Evolutionary conservation across 2,113 vertebrate genomes (phyloP), one percentile per base, ranked within the genome.

Genomic region (Polypterus bichir): DNA sequence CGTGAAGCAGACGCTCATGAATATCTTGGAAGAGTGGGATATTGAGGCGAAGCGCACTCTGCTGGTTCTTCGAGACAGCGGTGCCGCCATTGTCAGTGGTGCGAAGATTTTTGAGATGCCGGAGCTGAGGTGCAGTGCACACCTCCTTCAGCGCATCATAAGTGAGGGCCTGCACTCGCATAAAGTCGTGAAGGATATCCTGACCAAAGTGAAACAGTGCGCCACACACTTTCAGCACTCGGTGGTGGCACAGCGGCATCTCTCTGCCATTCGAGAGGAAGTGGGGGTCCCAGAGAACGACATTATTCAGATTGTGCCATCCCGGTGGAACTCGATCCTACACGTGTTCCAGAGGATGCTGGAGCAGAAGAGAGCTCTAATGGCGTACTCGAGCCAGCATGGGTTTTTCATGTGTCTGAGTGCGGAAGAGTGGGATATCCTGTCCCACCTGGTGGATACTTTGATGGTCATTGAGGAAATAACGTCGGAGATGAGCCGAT

Each of bases 141-240:
- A 69, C 60, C 62, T 56, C 53, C 68, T 69, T 5, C 60, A 66
- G 47, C 64, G 54, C 7, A 44, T 59, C 47, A 60, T 63, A 27
- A 66, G 56, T 66, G 64, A 69, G 57, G 67, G 67, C 49, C 54
- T 69, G 45, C 57, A 52, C 49, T 62, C 54, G n/a, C 66, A 64
- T 48, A 64, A 57, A 27, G 66, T 56, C 46, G 66, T 60, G 58
- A 49, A 46, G 48, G 66, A 68, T 53, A 65, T 62, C 46, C 6
- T 65, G 9, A 57, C 63, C 57, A 61, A 54, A 9, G 54, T 69
- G 11, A 62, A 69, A 49, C 57, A n/a, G 57, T 49, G 54, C 45
- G 62, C 61, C 10, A 67, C 62, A 5, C 59, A 64, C 44, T 60
- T 60, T 46, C 5, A 44, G 49, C 44, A 59, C 64, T 61, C 49